Evolutionary conservation across 2,888 invertebrate genomes (phyloP).

Genomic region (Sipha maydis): DNA sequence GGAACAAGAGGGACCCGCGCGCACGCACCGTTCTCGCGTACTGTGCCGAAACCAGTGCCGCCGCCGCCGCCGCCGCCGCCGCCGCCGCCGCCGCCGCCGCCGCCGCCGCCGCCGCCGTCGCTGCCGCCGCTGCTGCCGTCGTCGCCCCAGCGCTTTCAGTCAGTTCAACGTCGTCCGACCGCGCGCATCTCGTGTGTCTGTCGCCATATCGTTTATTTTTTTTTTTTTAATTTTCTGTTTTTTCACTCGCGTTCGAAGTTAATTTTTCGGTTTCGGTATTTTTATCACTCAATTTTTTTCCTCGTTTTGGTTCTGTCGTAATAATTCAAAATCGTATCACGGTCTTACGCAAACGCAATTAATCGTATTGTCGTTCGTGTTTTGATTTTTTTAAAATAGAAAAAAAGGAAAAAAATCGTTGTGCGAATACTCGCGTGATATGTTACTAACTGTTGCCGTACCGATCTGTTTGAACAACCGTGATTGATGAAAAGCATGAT

Average conservation of each 20-base stretch:
- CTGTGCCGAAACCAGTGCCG: slow-evolving; percentile 49
- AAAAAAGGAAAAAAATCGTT: neutral
- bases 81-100: too few species aligned
- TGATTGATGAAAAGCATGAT: slow-evolving; percentile 58
- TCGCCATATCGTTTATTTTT: neutral
- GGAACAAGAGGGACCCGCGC: slow-evolving; percentile 23
- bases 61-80: slow-evolving; percentile 26
- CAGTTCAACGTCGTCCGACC: slow-evolving; percentile 36
- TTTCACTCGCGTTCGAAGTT: neutral
- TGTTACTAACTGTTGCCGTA: neutral
- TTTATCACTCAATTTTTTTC: too few species aligned
- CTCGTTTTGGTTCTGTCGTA: neutral
- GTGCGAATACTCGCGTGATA: neutral
- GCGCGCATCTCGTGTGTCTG: neutral
- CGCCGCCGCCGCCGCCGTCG: too few species aligned
- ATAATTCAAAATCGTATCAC: neutral
- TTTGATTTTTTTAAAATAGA: neutral
- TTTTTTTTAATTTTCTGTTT: too few species aligned
- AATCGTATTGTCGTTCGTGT: neutral
- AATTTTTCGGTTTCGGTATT: neutral
- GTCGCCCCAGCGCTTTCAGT: slow-evolving; percentile 38
- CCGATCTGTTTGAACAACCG: slow-evolving; percentile 2
- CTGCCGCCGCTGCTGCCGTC: too few species aligned
- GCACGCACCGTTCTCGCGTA: slow-evolving; percentile 6
- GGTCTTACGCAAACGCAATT: neutral